Percentiles rank a stretch among this genome's conserved stretches.
Evolutionary conservation across 2,797 vertebrate genomes (phyloP).

Genomic region (Taenioides sp.): DNA sequence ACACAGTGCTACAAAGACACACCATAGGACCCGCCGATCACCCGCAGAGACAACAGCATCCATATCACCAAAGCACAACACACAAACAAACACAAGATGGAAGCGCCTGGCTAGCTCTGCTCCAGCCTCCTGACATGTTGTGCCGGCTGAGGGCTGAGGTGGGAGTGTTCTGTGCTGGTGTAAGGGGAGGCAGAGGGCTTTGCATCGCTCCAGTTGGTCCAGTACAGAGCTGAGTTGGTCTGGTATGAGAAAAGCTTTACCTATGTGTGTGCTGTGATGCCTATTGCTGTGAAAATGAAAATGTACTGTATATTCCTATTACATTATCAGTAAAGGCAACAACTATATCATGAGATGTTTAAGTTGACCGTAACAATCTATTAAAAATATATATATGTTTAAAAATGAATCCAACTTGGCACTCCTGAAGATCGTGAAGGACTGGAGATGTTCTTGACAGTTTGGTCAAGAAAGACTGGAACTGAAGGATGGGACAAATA

Average conservation of each 20-base stretch:
- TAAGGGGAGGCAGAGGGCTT: slow-evolving; percentile 44
- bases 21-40: slow-evolving; percentile 56
- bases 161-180: slow-evolving; percentile 39
- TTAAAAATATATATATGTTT: too few relatives aligned
- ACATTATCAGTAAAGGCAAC: too few relatives aligned
- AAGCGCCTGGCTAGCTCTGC: slow-evolving; percentile 47
- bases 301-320: too few relatives aligned
- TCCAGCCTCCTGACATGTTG: slow-evolving; percentile 60
- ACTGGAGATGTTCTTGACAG: too few relatives aligned
- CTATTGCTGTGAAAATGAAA: slow-evolving; percentile 27
- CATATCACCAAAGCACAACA: slow-evolving; percentile 60
- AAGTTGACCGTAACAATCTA: too few relatives aligned
- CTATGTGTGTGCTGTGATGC: slow-evolving; percentile 35
- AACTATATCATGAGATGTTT: too few relatives aligned
- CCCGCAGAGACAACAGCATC: slow-evolving; percentile 62
- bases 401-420: too few relatives aligned
- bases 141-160: slow-evolving; percentile 50
- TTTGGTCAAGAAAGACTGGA: too few relatives aligned
- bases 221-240: slow-evolving; percentile 47
- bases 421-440: too few relatives aligned
- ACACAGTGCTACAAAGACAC: slow-evolving; percentile 22
- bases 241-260: slow-evolving; percentile 43
- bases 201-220: slow-evolving; percentile 52
- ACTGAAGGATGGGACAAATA: too few relatives aligned
- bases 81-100: slow-evolving; percentile 62